These are phyloP conservation scores for Calidris pygmaea DNA, from an alignment of 2,113 vertebrate species.

Conservation along the genomic window DNA sequence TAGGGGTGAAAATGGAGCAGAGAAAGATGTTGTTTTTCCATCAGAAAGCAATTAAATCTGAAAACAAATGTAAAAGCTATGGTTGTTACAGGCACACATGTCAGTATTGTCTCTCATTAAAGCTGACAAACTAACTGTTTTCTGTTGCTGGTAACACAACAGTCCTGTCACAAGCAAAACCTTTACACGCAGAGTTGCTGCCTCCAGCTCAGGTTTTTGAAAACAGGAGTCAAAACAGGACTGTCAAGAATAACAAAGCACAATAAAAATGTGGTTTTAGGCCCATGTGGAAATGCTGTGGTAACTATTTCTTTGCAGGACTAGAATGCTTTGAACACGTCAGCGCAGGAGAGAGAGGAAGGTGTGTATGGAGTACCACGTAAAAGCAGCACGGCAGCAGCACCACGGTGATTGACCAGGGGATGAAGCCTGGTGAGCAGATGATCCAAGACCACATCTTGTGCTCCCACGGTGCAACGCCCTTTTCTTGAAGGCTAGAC, in stretches of 20 bases:
- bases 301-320: not conserved
- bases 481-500: not conserved
- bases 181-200: accelerated
- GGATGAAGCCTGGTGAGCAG: not conserved
- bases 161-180: not conserved
- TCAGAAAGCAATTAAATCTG: not conserved
- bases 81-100: not conserved
- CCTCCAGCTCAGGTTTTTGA: not conserved
- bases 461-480: not conserved
- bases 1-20: not conserved
- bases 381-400: not conserved
- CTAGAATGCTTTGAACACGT: accelerated
- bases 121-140: not conserved
- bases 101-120: not conserved
- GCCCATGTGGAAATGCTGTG: not conserved
- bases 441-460: not conserved
- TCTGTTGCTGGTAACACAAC: not conserved
- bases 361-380: accelerated
- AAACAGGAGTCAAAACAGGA: not conserved
- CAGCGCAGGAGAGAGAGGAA: not conserved
- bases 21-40: not conserved
- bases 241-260: not conserved
- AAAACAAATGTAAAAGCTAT: not conserved
- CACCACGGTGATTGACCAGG: too few species aligned
- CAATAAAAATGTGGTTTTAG: not conserved